Conservation (phyloP, 2,888 invertebrate species). For the Andrena bicolor region DNA sequence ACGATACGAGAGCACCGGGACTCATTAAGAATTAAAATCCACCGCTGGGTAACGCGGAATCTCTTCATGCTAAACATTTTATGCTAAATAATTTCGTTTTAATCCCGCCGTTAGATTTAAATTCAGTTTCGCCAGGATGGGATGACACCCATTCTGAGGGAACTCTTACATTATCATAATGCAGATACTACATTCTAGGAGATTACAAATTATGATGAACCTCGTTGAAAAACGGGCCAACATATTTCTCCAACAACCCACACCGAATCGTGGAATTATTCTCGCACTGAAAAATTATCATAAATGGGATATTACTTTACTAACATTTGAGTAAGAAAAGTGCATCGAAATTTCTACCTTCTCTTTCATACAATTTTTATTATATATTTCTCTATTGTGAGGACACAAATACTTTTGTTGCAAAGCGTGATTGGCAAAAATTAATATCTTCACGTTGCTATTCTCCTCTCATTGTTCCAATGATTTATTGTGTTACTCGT, state of each 20-base stretch:
- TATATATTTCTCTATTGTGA: too few relatives aligned
- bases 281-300: too few relatives aligned
- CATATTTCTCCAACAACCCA: too few relatives aligned
- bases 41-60: background rate
- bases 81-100: background rate
- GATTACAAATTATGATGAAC: background rate
- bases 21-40: background rate
- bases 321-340: too few relatives aligned
- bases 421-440: background rate
- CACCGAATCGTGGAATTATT: too few relatives aligned
- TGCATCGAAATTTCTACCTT: background rate
- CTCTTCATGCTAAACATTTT: slow-evolving; percentile 1
- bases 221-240: background rate
- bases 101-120: background rate
- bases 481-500: background rate
- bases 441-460: background rate
- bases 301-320: too few relatives aligned
- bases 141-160: background rate
- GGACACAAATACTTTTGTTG: background rate
- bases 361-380: background rate
- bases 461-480: background rate
- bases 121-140: background rate
- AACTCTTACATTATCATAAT: background rate
- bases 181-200: background rate
- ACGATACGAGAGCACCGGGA: background rate